Base-by-base conservation (phyloP, 2,888 invertebrate genomes). In the Dolichopus griseipennis region DNA sequence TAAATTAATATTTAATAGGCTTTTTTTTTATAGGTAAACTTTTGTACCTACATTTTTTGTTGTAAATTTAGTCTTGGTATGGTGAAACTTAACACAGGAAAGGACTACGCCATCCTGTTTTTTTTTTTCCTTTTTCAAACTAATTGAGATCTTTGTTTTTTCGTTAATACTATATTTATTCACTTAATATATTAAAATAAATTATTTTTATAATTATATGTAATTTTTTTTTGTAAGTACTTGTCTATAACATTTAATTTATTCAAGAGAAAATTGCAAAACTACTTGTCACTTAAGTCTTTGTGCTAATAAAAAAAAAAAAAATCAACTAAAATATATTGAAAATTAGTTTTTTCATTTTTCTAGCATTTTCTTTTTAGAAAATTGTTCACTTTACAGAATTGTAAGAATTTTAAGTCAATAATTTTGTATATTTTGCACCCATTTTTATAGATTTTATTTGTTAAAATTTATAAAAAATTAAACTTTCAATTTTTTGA, bases 11-110 rank as follows among this genome's bases (percentile, higher is more conserved):
- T 27, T 27, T 27, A 4, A 4, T 27, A 27, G 27, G 27, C 27
- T 27, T 10, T 37, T 37, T 37, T 7, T 37, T 37, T 37, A 10
- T 37, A 10, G 37, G 37, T 37, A 52, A 52, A 18, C 15, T 52
- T n/a, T 52, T n/a, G 15, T 52, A 52, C 52, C 18, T 52, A 52
- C 52, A 52, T 18, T 52, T 52, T 6, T 52, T 52, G 52, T 52
- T 52, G 52, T 52, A 15, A 27, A 18, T 52, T 52, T 18, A 52
- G 15, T 52, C n/a, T 52, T 18, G 52, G 52, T 52, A 52, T 52
- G 52, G 52, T 52, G 52, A 52, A 52, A 52, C 52, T 52, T 52
- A 52, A 52, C 52, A 52, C 52, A 52, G 52, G 52, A 52, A 52
- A 52, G 52, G 52, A 52, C 52, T 52, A 52, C 52, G 52, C 52